Conservation (phyloP, 2,113 vertebrate genomes). For the Stercorarius parasiticus region DNA sequence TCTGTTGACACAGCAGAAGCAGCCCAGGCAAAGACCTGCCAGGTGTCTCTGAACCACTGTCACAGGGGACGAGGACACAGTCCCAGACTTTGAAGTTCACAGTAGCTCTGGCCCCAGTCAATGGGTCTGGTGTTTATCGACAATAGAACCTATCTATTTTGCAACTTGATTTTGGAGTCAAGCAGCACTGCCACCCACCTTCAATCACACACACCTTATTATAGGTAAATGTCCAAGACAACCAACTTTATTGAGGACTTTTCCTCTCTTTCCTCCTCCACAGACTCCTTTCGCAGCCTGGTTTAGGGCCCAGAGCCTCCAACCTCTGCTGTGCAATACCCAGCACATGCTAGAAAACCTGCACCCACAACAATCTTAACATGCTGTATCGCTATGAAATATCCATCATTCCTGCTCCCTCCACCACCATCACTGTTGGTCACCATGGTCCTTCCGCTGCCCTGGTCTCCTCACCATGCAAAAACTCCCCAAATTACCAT, state of each 20-base stretch:
- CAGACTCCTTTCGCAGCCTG: neutral
- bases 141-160: neutral
- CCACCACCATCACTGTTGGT: neutral
- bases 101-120: neutral
- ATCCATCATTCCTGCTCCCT: neutral
- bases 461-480: neutral
- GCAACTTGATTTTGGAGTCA: neutral
- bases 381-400: neutral
- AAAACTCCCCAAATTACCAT: neutral
- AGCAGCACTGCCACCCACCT: neutral
- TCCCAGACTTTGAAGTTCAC: neutral
- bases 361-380: neutral
- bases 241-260: neutral
- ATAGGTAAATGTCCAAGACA: neutral
- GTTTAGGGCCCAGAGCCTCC: neutral
- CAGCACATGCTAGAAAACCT: neutral
- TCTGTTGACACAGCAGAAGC: neutral
- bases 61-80: neutral
- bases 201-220: neutral
- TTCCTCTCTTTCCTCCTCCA: neutral
- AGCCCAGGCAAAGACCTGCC: neutral
- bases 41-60: neutral
- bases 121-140: accelerated
- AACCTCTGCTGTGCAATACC: neutral
- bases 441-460: neutral